Percentiles rank a stretch among this genome's conserved stretches.
phyloP scores from a whole-genome alignment of 2,888 invertebrate species.

The Trichacis sp. region DNA sequence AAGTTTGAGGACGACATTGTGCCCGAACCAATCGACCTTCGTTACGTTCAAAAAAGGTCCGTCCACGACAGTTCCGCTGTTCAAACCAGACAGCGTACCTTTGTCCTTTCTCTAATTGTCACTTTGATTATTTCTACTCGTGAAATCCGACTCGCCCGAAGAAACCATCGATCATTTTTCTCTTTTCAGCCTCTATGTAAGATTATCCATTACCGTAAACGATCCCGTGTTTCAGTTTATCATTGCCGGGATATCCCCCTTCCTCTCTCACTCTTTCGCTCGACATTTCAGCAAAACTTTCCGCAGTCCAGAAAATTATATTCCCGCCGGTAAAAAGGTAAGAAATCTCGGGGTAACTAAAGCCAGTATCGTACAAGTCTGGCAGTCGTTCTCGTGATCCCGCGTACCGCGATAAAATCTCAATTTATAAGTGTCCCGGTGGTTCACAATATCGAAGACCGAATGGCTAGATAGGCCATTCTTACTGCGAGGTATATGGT shows the following conservation, averaged over 20 bases:
- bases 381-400: conserved; percentile 42
- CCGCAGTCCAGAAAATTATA: conserved; percentile 24
- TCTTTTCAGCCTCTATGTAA: too few relatives aligned
- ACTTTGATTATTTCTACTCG: conserved; percentile 13
- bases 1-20: too few relatives aligned
- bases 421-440: conserved; percentile 69
- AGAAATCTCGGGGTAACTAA: conserved; percentile 33
- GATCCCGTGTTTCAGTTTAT: conserved; percentile 18
- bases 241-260: conserved; percentile 13
- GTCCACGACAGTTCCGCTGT: too few relatives aligned
- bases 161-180: neutral
- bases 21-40: too few relatives aligned
- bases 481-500: conserved; percentile 60
- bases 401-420: conserved; percentile 64
- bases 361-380: conserved; percentile 36
- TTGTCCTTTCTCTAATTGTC: too few relatives aligned
- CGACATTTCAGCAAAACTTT: conserved; percentile 1
- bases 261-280: too few relatives aligned
- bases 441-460: conserved; percentile 67
- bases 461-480: conserved; percentile 65
- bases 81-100: too few relatives aligned
- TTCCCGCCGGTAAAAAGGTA: conserved; percentile 25
- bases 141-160: too few relatives aligned
- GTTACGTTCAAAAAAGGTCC: too few relatives aligned
- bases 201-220: neutral